A percentile compares a stretch with the other conserved stretches of the same genome.
Evolutionary conservation across 2,797 vertebrate genomes (phyloP).

Genomic region (Clamator glandarius): DNA sequence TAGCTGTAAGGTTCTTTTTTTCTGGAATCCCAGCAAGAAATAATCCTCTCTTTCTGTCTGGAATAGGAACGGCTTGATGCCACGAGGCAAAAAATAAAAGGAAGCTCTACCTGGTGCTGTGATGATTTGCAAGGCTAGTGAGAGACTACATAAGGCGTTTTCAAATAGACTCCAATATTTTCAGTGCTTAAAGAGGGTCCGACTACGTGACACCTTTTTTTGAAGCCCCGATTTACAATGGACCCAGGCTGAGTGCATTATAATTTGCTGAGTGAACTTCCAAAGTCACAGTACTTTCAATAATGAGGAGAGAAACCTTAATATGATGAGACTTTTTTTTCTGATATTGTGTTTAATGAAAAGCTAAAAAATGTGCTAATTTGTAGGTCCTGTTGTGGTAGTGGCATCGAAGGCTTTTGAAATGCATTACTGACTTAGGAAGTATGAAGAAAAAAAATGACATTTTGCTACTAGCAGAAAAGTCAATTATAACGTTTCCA

Average conservation of each 20-base stretch:
- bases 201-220: conserved; percentile 56
- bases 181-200: conserved; percentile 69
- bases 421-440: conserved; percentile 61
- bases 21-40: conserved; percentile 48
- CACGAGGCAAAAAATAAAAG: conserved; percentile 49
- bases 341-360: conserved; percentile 69
- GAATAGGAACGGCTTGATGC: conserved; percentile 69
- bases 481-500: conserved; percentile 50
- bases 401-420: conserved; percentile 70
- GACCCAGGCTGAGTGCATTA: conserved; percentile 76
- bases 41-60: conserved; percentile 31
- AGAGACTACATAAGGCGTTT: conserved; percentile 67
- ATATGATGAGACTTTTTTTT: conserved; percentile 43
- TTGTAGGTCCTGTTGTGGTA: conserved; percentile 71
- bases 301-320: conserved; percentile 65
- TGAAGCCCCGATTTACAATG: conserved; percentile 76
- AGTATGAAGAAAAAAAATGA: conserved; percentile 63
- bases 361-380: conserved; percentile 71
- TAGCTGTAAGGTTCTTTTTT: background rate
- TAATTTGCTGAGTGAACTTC: conserved; percentile 73
- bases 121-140: conserved; percentile 79
- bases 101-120: conserved; percentile 50
- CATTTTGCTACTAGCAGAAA: conserved; percentile 64
- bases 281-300: conserved; percentile 71
- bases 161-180: conserved; percentile 73